Evolutionary conservation across 2,888 invertebrate species (phyloP), one percentile per base, ranked within the genome.

Genomic region (Patella caerulea): DNA sequence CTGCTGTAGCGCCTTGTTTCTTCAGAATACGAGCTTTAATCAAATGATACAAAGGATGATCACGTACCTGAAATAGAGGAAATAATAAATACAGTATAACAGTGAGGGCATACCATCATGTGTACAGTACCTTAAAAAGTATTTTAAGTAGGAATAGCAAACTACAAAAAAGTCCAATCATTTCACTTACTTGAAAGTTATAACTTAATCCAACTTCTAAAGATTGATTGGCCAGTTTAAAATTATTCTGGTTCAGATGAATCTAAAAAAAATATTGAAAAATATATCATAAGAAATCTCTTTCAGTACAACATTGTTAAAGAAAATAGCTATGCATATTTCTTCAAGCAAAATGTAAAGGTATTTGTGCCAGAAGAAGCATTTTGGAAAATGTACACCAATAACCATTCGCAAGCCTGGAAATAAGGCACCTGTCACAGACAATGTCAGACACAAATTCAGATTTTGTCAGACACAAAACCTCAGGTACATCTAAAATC

Each of bases 141-240:
- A 14, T 9, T 2, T 65, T n/a, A 24, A 65, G 65, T n/a, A 65
- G 11, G 12, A 24, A 45, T 45, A 45, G 45, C 45, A 53, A 12
- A 71, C 19, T 56, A 59, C 34, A 55, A 76, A 45, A 45, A 0
- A 24, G 29, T 24, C 71, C 19, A 17, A n/a, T n/a, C 15, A 45
- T 14, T 9, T 29, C 11, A 79, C 83, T 81, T 80, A 93, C 95
- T 92, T 96, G 95, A 90, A 99, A 98, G 91, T 98, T 96, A 88
- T 96, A 96, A 88, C 97, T 97, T 17, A 98, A 93, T 78, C 96
- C 97, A 83, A 96, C 94, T 92, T 98, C 98, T 72, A 99, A 92
- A 77, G 95, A 95, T 90, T 97, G 96, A 15, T 95, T 94, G 0
- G 98, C 98, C 88, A 95, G 94, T 24, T 95, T 94, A 86, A 94